phyloP scores from a whole-genome alignment of 2,888 invertebrate genomes.

The Phyllotreta striolata region DNA sequence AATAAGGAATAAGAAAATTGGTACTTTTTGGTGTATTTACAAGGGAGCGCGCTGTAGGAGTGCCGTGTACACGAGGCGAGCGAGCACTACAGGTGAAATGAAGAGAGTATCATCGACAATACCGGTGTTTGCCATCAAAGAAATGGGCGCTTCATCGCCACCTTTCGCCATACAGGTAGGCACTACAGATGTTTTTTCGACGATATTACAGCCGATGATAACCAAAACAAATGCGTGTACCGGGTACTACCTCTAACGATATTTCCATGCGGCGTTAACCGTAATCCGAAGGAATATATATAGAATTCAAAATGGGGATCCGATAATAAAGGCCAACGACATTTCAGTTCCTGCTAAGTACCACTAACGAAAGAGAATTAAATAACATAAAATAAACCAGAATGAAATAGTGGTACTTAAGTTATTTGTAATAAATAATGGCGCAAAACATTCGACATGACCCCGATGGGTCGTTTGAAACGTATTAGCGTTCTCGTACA shows the following conservation, averaged over 20 bases:
- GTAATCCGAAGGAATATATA: no score
- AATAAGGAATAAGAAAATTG: neutral
- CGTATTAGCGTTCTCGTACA: slow-evolving; percentile 3
- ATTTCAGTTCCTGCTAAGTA: no score
- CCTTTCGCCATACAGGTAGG: slow-evolving; percentile 18
- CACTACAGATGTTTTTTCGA: slow-evolving; percentile 23
- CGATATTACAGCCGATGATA: neutral
- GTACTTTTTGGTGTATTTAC: neutral
- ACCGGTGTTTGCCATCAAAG: slow-evolving; percentile 24
- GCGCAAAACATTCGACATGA: neutral
- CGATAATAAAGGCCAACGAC: no score
- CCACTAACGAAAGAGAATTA: no score
- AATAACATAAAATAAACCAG: no score
- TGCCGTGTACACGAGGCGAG: slow-evolving; percentile 4
- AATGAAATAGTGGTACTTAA: no score
- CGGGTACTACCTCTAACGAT: no score
- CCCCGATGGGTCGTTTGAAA: slow-evolving; percentile 12
- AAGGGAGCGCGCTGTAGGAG: neutral
- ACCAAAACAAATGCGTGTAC: neutral
- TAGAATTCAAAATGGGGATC: no score
- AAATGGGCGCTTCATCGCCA: slow-evolving; percentile 6
- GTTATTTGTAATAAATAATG: no score
- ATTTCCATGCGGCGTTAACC: no score
- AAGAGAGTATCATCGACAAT: slow-evolving; percentile 12
- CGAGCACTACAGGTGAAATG: slow-evolving; percentile 24